Conservation (phyloP, 1,140 invertebrate genomes). For the Saccostrea glomerata region DNA sequence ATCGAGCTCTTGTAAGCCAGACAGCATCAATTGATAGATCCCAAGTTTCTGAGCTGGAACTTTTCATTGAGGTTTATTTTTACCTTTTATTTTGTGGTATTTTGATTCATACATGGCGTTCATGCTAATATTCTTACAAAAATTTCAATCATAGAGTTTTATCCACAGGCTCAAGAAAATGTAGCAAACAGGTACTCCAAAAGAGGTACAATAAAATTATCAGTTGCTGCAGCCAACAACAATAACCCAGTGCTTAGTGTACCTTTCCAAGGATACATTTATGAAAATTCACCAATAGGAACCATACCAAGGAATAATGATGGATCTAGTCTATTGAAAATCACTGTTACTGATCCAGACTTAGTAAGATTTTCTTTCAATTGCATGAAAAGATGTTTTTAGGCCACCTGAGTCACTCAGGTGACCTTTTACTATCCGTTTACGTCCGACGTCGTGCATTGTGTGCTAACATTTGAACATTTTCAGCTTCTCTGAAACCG, state of each 20-base stretch:
- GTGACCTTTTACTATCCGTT: too few relatives aligned
- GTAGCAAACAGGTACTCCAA: neutral
- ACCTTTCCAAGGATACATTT: constrained; percentile 61
- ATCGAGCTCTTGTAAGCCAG: constrained; percentile 55
- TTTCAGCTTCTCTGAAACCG: too few relatives aligned
- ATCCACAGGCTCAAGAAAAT: neutral
- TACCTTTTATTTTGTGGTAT: neutral
- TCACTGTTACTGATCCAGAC: constrained; percentile 63
- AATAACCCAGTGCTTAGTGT: constrained; percentile 49
- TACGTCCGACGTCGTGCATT: too few relatives aligned
- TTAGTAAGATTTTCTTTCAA: constrained; percentile 53
- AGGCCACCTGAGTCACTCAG: too few relatives aligned
- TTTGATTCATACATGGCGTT: neutral
- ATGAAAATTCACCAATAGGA: constrained; percentile 62
- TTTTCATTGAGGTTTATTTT: constrained; percentile 46
- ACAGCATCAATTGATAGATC: constrained; percentile 48
- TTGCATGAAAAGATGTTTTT: neutral
- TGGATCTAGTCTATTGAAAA: constrained; percentile 43
- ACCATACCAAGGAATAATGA: constrained; percentile 53
- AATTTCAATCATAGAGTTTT: neutral
- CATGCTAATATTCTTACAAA: neutral
- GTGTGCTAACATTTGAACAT: too few relatives aligned
- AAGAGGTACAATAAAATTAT: constrained; percentile 55
- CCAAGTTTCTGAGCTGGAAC: constrained; percentile 1
- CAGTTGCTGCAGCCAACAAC: constrained; percentile 50